Percentiles rank a stretch among this genome's conserved stretches.
Conservation (phyloP, 2,113 vertebrate genomes). For the Neopipo cinnamomea region DNA sequence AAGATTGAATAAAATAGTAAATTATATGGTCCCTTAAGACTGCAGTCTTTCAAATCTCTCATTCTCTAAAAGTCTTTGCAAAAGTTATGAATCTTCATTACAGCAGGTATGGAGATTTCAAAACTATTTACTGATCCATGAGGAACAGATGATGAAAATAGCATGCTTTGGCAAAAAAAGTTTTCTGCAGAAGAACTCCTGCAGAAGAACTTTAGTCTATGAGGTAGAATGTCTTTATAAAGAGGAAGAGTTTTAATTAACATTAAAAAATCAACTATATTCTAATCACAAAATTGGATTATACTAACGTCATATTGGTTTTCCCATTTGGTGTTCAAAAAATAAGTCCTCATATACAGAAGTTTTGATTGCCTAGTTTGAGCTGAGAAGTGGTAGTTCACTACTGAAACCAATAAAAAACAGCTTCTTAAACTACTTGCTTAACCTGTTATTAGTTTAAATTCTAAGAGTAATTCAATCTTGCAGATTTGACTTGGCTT, state of each 20-base stretch:
- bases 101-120: neutral
- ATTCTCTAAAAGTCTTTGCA: neutral
- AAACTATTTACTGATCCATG: neutral
- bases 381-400: neutral
- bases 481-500: neutral
- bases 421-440: neutral
- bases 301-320: neutral
- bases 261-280: neutral
- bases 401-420: neutral
- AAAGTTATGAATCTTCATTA: neutral
- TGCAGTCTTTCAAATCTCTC: neutral
- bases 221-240: neutral
- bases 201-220: neutral
- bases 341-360: neutral
- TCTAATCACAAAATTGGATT: neutral
- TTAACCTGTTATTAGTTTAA: neutral
- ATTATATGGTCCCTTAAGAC: neutral
- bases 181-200: neutral
- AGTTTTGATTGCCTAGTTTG: neutral
- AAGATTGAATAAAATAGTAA: neutral
- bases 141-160: neutral
- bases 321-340: neutral
- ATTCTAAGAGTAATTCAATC: neutral
- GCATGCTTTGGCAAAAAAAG: neutral
- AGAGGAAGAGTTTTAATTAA: neutral